Base-by-base conservation (phyloP, 2,797 vertebrate genomes). In the Microtus agrestis region DNA sequence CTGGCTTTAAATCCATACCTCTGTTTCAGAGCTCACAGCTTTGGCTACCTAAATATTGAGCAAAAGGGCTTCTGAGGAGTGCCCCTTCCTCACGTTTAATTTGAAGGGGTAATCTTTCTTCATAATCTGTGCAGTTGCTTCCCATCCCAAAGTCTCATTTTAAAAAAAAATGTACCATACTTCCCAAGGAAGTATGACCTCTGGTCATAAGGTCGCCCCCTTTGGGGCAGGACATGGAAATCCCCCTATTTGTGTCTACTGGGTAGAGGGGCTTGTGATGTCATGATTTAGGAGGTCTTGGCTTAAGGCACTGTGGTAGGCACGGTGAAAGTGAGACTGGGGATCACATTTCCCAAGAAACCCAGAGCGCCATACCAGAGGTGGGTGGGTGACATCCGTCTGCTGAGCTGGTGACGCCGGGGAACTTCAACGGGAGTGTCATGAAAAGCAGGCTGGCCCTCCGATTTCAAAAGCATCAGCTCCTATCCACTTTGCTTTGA, bases 391-490 rank as follows among this genome's bases (percentile, higher is more conserved):
- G 96, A 96, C 89, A 97, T 97, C 77, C 17, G 40, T 96, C 97
- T 98, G 95, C 87, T 73, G 91, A 94, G 81, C 63, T 96, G 90
- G 73, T 56, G 95, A 91, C 84, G 82, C 86, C 25, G 96, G 56
- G 89, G 94, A 97, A 91, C 97, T 97, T 95, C 95, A 96, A 37
- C 82, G 79, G 79, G 80, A 87, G 73, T 91, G 95, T 96, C 97
- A 79, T 82, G 97, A 97, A 97, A 98, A 97, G 92, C 93, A 51
- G 96, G 97, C 97, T 96, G 96, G 90, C 94, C 97, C 97, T 96
- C 95, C 92, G 82, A 5, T 89, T 97, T 97, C 93, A 98, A 98
- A 98, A 98, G 76, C 97, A 94, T 94, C 97, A 95, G 96, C 97
- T 98, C 95, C 97, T 97, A 97, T 93, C 94, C 95, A 96, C 80